Evolutionary conservation across 2,888 invertebrate genomes (phyloP), one percentile per base, ranked within the genome.

Genomic region (Leptopilina drosophilae): DNA sequence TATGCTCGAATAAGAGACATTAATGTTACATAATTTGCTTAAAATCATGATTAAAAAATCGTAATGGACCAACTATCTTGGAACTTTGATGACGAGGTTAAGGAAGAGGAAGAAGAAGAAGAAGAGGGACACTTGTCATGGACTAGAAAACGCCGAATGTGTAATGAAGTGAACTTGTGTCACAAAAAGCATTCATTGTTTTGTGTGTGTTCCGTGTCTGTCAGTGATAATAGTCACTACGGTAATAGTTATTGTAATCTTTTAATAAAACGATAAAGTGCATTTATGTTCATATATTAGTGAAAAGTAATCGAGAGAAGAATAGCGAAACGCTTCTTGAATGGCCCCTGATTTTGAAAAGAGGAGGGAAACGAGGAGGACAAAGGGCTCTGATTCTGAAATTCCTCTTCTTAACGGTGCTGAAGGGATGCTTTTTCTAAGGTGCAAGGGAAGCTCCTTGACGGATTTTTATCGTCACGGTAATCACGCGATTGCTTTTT

Each of bases 271-370:
- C 33, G 56, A 56, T 56, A 73, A 73, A 14, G 33, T 73, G 53
- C 56, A 33, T 33, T 69, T 53, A 7, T 8, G 1, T 62, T 20
- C 7, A 20, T 20, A 46, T 9, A 42, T 42, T 42, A 42, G 67
- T 66, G 66, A 62, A 15, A 33, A 33, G 33, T 5, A 33, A 59
- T 8, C 33, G 46, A 15, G 11, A 46, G 26, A 20, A 14, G 14
- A 20, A 65, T 69, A 42, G 76, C 62, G 75, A 40, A 76, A 26
- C 26, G 49, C 49, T 53, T 62, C 83, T 87, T 87, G 89, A 86
- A 90, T 90, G 90, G 90, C 90, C 89, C 90, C 90, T 81, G 89
- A 90, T 81, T 87, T 90, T 67, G 90, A 89, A 77, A 89, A 89
- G 79, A 88, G 87, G 79, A 84, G 90, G 83, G 89, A 89, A 86